These are phyloP conservation scores for Cydia splendana DNA, from an alignment of 1,140 invertebrate genomes.

Conservation along the genomic window DNA sequence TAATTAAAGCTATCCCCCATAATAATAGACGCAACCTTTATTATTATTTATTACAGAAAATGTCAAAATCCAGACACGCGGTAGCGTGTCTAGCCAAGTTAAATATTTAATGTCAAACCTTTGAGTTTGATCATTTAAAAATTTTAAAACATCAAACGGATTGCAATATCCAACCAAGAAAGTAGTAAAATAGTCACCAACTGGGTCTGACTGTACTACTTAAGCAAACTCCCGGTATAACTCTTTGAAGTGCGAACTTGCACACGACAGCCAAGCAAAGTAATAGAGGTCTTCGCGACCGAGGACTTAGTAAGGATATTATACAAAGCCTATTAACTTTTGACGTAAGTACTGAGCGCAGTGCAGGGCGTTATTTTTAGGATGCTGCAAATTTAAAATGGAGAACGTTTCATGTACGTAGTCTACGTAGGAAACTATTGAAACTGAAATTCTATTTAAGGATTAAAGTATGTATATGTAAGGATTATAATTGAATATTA, in stretches of 20 bases:
- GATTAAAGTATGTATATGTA: no score
- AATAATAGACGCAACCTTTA: no score
- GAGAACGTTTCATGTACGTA: background rate
- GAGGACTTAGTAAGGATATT: slow-evolving; percentile 24
- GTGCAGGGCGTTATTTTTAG: background rate
- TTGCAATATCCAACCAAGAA: background rate
- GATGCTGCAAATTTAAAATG: background rate
- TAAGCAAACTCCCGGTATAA: slow-evolving; percentile 6
- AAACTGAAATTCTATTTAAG: no score
- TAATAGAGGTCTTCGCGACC: background rate
- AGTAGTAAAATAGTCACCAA: background rate
- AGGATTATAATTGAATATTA: no score
- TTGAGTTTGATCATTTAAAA: background rate
- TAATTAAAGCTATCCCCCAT: no score
- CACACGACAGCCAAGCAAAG: background rate
- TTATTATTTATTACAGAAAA: no score
- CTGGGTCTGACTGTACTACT: background rate
- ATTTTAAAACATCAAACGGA: background rate
- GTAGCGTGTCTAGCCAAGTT: no score
- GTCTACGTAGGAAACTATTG: no score
- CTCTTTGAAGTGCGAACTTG: slow-evolving; percentile 24
- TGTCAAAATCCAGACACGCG: no score
- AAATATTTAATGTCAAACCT: background rate
- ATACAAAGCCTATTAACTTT: slow-evolving; percentile 27
- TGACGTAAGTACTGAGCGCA: slow-evolving; percentile 5